Evolutionary conservation across 37 sponge, comb jelly and placozoan genomes (phyloP).

Genomic region (Beroe forskalii): DNA sequence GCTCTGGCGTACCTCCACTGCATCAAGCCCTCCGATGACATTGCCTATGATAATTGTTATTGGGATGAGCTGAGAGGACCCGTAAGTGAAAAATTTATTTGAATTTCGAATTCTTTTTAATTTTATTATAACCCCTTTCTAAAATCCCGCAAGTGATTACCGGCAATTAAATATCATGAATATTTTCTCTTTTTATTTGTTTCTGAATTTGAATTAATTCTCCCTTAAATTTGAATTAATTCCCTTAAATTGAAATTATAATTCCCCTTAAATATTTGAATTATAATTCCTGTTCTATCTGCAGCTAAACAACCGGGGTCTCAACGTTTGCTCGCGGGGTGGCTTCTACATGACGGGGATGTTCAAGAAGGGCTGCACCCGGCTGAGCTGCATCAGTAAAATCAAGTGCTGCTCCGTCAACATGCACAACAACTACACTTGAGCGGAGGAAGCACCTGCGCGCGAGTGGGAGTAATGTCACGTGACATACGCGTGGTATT

Average conservation of each 20-base stretch:
- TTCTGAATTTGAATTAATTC: too few relatives aligned
- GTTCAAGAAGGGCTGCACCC: slow-evolving; percentile 38
- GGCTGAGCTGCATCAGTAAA: slow-evolving; percentile 39
- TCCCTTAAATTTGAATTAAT: too few relatives aligned
- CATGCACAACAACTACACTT: slow-evolving; percentile 61
- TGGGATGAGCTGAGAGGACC: slow-evolving; percentile 33
- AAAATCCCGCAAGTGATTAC: neutral
- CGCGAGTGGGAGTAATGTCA: too few relatives aligned
- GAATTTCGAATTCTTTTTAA: too few relatives aligned
- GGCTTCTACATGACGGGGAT: slow-evolving; percentile 47
- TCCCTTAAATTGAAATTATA: too few relatives aligned
- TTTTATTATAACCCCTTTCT: neutral
- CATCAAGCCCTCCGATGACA: slow-evolving; percentile 26
- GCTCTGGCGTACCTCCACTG: slow-evolving; percentile 52
- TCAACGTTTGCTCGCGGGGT: slow-evolving; percentile 48
- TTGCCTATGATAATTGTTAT: slow-evolving; percentile 29
- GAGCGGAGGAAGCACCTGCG: too few relatives aligned
- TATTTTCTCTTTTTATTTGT: too few relatives aligned
- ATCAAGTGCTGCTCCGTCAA: slow-evolving; percentile 62
- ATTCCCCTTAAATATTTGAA: too few relatives aligned
- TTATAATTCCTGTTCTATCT: neutral
- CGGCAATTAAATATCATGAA: neutral
- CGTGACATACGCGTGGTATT: too few relatives aligned
- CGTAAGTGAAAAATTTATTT: neutral
- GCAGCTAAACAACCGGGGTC: slow-evolving; percentile 1